Base-by-base conservation (phyloP, 2,797 vertebrate genomes). In the Sciurus carolinensis region DNA sequence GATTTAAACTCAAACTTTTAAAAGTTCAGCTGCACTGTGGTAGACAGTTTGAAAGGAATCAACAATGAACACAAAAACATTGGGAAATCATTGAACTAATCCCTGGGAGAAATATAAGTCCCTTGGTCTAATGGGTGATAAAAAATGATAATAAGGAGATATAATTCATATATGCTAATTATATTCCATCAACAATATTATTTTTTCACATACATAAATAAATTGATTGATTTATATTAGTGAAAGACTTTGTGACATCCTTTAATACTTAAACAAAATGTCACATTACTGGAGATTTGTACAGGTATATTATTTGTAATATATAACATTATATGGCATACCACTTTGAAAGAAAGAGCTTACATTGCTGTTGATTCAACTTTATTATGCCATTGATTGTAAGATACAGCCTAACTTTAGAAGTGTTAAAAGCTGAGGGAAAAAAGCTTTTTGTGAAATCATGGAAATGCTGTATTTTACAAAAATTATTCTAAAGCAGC, bases 181-280 rank as follows among this genome's bases (percentile, higher is more conserved):
- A 82, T 47, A 30, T 39, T 18, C 73, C 7, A 30, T 66, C 39
- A 20, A 15, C 10, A 92, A 81, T 20, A 95, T 69, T 67, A 9
- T 75, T 92, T 73, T 6, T 81, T 90, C 24, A 75, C 5, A 42
- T 47, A 39, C 15, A 42, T 59, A 67, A 36, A 11, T 81, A 18
- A 90, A 75, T 69, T 52, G 18, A 87, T 82, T 83, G 10, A 66
- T 30, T 83, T 93, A 28, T 7, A 90, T 36, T 87, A 93, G 47
- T 22, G 39, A 26, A 77, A 71, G 42, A 7, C 77, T 62, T 59
- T 39, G 28, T 47, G 8, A 91, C 1, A 76, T 62, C 12, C 8
- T 89, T 52, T 36, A 73, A 50, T 83, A 86, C 2, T 69, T 62
- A 52, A 84, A 52, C 33, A 85, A 93, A 94, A 83, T 76, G 10